Base-by-base conservation (phyloP, 1,140 invertebrate genomes). In the Rhagoletis zephyria region DNA sequence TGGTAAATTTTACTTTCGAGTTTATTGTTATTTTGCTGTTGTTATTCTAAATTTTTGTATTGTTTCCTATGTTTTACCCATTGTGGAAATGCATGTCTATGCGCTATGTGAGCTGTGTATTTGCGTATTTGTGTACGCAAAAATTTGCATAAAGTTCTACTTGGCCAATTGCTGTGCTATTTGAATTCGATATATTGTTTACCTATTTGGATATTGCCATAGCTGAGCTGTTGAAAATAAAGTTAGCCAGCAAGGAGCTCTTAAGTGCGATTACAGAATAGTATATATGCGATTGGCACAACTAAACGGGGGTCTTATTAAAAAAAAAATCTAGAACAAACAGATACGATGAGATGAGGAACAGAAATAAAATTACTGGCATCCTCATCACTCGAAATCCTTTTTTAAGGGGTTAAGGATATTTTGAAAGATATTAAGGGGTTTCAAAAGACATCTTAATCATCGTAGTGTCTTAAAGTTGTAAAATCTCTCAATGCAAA, bases 131-230 rank as follows among this genome's bases (percentile, higher is more conserved):
- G 42, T 45, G 19, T 51, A 30, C 10, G 9, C 64, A 67, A 4
- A 48, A 48, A 74, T 74, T 74, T 74, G 42, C 45, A n/a, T 74
- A 74, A 48, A 45, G 10, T 16, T 70, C 42, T 45, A 9, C 45
- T 42, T 16, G 30, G 67, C 7, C 10, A 74, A 74, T 48, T 51
- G 42, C 45, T 48, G 10, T 45, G 45, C 48, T 74, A 74, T 74
- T 74, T 45, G 70, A n/a, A 74, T 74, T 74, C 64, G 64, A 67
- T 67, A 67, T 67, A 48, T 74, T 45, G 45, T 48, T 45, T n/a
- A 74, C 70, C 70, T 51, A 14, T 51, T 30, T 74, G 45, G 40
- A 74, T 4, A 48, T 48, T 74, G 40, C 10, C 5, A 16, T 74
- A 74, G 30, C 30, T 30, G 30, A 48, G 42, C 48, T 74, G 70